These are phyloP conservation scores for Steromphala cineraria DNA, from an alignment of 2,888 invertebrate genomes.

Conservation along the genomic window DNA sequence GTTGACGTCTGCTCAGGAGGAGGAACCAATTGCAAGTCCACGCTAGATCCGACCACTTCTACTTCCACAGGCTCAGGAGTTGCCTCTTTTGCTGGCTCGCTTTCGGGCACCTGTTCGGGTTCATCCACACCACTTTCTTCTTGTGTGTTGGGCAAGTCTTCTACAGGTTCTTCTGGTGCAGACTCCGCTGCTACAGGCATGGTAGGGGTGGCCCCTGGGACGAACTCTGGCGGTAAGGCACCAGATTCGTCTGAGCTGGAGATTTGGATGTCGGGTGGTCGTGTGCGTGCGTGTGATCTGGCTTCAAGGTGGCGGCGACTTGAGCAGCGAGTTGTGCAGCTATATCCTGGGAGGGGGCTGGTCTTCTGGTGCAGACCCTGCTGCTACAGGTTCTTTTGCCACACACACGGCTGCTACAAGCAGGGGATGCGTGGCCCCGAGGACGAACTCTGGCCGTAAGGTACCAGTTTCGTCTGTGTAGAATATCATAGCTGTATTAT, in stretches of 20 bases:
- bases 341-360: no score
- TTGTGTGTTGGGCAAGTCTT: background rate
- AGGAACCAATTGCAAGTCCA: background rate
- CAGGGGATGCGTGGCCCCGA: no score
- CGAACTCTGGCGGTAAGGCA: conserved; percentile 10
- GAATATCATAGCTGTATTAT: no score
- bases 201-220: background rate
- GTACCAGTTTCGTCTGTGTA: no score
- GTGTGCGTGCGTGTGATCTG: conserved; percentile 6
- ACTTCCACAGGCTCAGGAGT: background rate
- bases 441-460: no score
- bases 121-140: no score
- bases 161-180: background rate
- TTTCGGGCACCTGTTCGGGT: no score
- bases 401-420: no score
- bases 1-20: background rate
- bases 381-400: no score
- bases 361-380: no score
- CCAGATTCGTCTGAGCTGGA: background rate
- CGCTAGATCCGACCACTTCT: background rate
- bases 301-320: conserved; percentile 52
- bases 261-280: background rate
- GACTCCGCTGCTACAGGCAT: background rate
- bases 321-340: conserved; percentile 64
- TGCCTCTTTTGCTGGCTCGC: background rate